Percentiles rank a stretch among this genome's conserved stretches.
Conservation (phyloP, 1,140 invertebrate species). For the Leptonema lineaticorne region DNA sequence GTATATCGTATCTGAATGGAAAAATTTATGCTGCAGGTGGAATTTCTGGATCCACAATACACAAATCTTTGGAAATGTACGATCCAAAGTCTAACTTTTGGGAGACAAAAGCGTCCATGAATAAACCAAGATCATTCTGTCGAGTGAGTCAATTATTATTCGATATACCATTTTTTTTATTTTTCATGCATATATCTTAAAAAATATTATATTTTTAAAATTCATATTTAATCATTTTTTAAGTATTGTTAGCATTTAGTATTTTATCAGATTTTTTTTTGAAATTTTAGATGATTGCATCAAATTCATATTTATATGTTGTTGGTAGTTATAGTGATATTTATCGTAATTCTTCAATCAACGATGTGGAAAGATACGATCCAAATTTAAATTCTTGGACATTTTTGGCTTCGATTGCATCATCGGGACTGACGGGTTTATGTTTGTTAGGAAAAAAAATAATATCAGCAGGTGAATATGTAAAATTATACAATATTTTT, state of each 20-base stretch:
- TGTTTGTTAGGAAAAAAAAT: not conserved
- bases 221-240: too few species aligned
- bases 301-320: not conserved
- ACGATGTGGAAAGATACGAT: not conserved
- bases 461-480: not conserved
- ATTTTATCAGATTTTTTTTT: not conserved
- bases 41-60: not conserved
- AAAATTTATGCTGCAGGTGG: constrained; percentile 4
- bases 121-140: not conserved
- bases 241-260: too few species aligned
- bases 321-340: not conserved
- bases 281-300: not conserved
- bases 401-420: not conserved
- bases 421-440: not conserved
- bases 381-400: not conserved
- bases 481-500: too few species aligned
- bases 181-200: too few species aligned
- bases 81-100: not conserved
- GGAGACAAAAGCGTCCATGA: not conserved
- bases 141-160: too few species aligned
- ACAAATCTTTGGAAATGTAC: not conserved
- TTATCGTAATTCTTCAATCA: not conserved
- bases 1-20: not conserved
- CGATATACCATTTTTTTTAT: too few species aligned
- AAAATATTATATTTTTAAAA: too few species aligned